These are phyloP conservation scores for Girardia tigrina DNA, from an alignment of 2,888 invertebrate species.

Conservation along the genomic window DNA sequence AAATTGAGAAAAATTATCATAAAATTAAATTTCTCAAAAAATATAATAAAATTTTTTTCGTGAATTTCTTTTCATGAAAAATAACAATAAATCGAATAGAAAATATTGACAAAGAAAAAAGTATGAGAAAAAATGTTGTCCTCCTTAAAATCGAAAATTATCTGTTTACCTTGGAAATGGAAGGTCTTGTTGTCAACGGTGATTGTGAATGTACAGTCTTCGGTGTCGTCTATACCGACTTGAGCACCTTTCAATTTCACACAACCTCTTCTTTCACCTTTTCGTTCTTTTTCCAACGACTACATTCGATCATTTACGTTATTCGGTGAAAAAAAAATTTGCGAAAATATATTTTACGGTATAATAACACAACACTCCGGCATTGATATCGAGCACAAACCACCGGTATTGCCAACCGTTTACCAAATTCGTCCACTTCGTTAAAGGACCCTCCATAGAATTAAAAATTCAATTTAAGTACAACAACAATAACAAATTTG, in stretches of 20 bases:
- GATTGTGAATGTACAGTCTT: conserved; percentile 88
- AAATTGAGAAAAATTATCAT: too few relatives aligned
- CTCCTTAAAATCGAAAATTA: too few relatives aligned
- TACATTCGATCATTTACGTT: too few relatives aligned
- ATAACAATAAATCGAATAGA: too few relatives aligned
- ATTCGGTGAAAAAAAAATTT: not conserved
- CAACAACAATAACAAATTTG: not conserved
- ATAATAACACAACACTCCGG: not conserved
- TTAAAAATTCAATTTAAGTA: not conserved
- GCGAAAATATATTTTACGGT: not conserved
- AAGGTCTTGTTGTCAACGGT: conserved; percentile 97
- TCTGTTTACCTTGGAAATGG: conserved; percentile 74
- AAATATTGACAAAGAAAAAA: too few relatives aligned
- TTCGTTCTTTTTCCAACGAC: not conserved
- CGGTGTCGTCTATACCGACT: conserved; percentile 95
- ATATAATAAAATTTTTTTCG: too few relatives aligned
- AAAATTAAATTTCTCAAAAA: too few relatives aligned
- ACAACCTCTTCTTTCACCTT: conserved; percentile 84
- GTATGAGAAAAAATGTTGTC: too few relatives aligned
- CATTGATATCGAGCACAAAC: not conserved
- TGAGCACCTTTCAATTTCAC: conserved; percentile 89
- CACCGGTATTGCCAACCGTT: not conserved
- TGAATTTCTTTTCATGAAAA: too few relatives aligned
- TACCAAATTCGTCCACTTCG: conserved; percentile 5
- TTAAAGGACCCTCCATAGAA: conserved; percentile 17